Conservation (phyloP, 2,888 invertebrate genomes). For the Scaptomyza flava region DNA sequence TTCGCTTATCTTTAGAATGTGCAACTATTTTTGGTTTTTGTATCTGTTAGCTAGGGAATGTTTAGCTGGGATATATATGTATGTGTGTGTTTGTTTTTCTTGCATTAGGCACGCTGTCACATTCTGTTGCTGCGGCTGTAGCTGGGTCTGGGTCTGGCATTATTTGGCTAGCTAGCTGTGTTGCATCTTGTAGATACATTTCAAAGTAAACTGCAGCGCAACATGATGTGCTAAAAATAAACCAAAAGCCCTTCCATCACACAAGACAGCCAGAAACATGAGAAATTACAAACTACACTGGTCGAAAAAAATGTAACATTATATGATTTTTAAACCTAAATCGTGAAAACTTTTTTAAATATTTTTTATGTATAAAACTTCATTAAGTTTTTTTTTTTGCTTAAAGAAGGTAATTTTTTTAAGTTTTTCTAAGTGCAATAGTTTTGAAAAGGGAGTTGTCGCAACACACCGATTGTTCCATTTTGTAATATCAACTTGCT, state of each 20-base stretch:
- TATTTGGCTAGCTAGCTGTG: slow-evolving; percentile 32
- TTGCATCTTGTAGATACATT: slow-evolving; percentile 68
- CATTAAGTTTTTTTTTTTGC: too few relatives aligned
- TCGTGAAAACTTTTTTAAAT: background rate
- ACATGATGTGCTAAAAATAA: slow-evolving; percentile 61
- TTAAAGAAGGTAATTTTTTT: background rate
- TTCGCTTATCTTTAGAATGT: slow-evolving; percentile 62
- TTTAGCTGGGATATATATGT: slow-evolving; percentile 11
- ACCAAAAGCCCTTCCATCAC: slow-evolving; percentile 73
- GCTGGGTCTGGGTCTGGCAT: slow-evolving; percentile 30
- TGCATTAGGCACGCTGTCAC: slow-evolving; percentile 67
- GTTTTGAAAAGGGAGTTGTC: background rate
- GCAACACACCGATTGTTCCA: slow-evolving; percentile 34
- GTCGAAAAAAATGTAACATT: background rate
- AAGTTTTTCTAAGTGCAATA: background rate
- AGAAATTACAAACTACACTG: slow-evolving; percentile 26
- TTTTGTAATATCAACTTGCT: slow-evolving; percentile 62
- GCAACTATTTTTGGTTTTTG: slow-evolving; percentile 58
- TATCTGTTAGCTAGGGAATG: slow-evolving; percentile 52
- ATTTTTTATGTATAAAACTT: too few relatives aligned
- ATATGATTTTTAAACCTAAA: too few relatives aligned
- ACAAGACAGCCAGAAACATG: slow-evolving; percentile 27
- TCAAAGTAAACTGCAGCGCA: slow-evolving; percentile 65
- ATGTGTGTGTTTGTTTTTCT: slow-evolving; percentile 44
- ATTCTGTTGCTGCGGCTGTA: slow-evolving; percentile 18